A percentile compares a stretch with the other conserved stretches of the same genome.
These are phyloP conservation scores for Philaenus spumarius DNA, from an alignment of 1,140 invertebrate species.

Conservation along the genomic window DNA sequence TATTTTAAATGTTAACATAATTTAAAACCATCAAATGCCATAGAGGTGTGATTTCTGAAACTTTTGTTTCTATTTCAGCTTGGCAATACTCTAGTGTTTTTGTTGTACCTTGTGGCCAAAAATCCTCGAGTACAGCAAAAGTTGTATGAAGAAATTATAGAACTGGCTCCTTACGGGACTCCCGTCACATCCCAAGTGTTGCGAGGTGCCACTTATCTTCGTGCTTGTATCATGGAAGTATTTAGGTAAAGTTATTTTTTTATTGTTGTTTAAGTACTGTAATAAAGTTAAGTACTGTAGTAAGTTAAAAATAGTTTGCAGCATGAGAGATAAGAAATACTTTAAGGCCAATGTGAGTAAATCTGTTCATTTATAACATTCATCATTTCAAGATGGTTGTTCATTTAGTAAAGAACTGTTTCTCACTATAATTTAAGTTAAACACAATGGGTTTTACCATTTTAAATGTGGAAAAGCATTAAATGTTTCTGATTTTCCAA, in stretches of 20 bases:
- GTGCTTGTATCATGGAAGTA: constrained; percentile 80
- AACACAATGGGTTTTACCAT: too few species aligned
- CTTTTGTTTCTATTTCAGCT: constrained; percentile 46
- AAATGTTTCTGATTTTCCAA: too few species aligned
- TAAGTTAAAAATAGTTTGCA: background rate
- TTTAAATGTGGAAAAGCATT: too few species aligned
- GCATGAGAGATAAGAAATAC: background rate
- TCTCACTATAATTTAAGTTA: too few species aligned
- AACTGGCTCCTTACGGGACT: constrained; percentile 47
- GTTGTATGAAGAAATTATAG: constrained; percentile 65
- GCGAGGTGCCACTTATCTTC: constrained; percentile 62
- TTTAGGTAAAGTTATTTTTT: constrained; percentile 46
- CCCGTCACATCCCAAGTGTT: constrained; percentile 53
- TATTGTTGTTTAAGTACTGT: too few species aligned
- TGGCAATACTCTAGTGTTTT: constrained; percentile 72
- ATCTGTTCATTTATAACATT: background rate
- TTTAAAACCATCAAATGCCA: too few species aligned
- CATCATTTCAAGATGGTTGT: background rate
- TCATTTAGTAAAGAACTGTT: too few species aligned
- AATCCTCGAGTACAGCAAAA: constrained; percentile 60
- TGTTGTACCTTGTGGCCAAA: constrained; percentile 67
- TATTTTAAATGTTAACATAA: too few species aligned
- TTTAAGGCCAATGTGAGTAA: background rate
- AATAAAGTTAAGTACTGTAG: too few species aligned
- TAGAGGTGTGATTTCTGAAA: background rate